phyloP scores from a whole-genome alignment of 2,888 invertebrate genomes.

The Aleiodes leptofemur region DNA sequence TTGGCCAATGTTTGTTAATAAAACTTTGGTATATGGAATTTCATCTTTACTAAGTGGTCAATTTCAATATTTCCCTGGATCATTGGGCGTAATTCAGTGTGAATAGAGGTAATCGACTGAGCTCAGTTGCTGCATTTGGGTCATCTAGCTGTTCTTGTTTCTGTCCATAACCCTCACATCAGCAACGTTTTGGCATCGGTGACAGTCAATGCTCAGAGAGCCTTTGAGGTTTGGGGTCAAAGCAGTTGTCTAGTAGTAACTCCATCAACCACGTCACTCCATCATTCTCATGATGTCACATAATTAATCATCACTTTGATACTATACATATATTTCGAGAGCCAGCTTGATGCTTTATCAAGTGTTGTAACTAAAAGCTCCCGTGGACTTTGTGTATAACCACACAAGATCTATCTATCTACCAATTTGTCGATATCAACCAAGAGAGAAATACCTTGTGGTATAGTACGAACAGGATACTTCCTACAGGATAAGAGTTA shows the following conservation, averaged over 20 bases:
- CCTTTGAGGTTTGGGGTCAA: not conserved
- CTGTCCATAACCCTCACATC: not conserved
- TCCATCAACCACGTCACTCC: no score
- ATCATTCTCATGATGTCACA: no score
- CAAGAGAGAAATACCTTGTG: slow-evolving; percentile 51
- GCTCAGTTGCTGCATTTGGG: slow-evolving; percentile 38
- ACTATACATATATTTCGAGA: not conserved
- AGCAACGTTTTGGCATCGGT: not conserved
- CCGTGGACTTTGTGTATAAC: slow-evolving; percentile 12
- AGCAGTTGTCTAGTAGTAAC: not conserved
- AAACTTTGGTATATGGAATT: not conserved
- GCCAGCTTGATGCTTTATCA: slow-evolving; percentile 6
- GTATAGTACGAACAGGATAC: slow-evolving; percentile 57
- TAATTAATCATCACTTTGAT: no score
- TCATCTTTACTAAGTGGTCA: not conserved
- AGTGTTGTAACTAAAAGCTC: not conserved
- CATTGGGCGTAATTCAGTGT: slow-evolving; percentile 28
- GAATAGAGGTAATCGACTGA: slow-evolving; percentile 40
- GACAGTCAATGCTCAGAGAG: no score
- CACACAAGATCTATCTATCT: slow-evolving; percentile 56
- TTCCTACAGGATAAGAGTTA: slow-evolving; percentile 66
- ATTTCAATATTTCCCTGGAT: slow-evolving; percentile 20
- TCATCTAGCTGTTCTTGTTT: slow-evolving; percentile 33
- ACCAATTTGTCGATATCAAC: slow-evolving; percentile 67
- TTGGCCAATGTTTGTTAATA: not conserved